These are phyloP conservation scores for Nixonia krombeini DNA, from an alignment of 1,140 invertebrate genomes.

Conservation along the genomic window DNA sequence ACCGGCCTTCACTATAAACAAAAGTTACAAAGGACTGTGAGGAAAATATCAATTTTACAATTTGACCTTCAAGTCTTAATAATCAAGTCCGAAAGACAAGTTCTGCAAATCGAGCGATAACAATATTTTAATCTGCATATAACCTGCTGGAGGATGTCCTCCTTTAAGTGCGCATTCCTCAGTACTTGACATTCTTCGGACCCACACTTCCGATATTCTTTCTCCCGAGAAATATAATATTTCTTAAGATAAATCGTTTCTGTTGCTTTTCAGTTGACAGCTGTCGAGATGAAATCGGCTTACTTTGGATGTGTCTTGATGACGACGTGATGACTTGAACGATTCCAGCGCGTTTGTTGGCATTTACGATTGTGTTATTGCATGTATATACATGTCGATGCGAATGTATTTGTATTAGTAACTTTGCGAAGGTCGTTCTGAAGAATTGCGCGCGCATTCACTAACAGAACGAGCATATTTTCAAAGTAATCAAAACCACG, in stretches of 20 bases:
- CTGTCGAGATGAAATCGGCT: slow-evolving; percentile 9
- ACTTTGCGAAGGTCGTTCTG: no score
- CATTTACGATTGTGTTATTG: slow-evolving; percentile 26
- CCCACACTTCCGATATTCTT: neutral
- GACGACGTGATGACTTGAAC: slow-evolving; percentile 30
- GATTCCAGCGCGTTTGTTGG: slow-evolving; percentile 20
- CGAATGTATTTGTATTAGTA: no score
- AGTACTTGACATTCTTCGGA: slow-evolving; percentile 71
- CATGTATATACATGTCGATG: neutral
- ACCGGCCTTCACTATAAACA: slow-evolving; percentile 85
- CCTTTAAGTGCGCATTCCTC: slow-evolving; percentile 79
- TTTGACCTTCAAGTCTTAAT: slow-evolving; percentile 34
- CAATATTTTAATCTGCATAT: slow-evolving; percentile 32
- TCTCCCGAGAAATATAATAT: neutral
- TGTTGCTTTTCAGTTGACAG: slow-evolving; percentile 6
- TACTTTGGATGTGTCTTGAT: slow-evolving; percentile 5
- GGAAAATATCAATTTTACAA: slow-evolving; percentile 9
- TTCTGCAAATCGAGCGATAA: neutral
- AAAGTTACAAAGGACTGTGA: slow-evolving; percentile 27
- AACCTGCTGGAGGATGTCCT: slow-evolving; percentile 89
- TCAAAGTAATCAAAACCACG: no score
- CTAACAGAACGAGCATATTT: no score
- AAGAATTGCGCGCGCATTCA: no score
- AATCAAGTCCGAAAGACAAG: no score
- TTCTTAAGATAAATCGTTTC: neutral